phyloP scores from a whole-genome alignment of 2,797 vertebrate species.

The Tenualosa thibaudeaui region DNA sequence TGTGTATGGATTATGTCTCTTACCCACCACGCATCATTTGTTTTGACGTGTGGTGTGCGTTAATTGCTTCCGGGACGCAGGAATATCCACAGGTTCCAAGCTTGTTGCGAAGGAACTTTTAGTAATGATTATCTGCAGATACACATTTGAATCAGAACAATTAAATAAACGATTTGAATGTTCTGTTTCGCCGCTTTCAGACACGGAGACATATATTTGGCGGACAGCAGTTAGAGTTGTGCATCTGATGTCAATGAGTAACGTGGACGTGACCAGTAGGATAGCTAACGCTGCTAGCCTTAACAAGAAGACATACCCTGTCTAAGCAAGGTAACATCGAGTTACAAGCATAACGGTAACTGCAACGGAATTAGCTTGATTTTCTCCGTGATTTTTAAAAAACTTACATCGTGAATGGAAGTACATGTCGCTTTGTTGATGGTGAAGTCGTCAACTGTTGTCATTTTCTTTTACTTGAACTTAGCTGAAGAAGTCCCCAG shows the following conservation, averaged over 20 bases:
- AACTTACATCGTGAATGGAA: neutral
- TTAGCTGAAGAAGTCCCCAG: slow-evolving; percentile 1
- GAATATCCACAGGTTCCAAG: slow-evolving; percentile 48
- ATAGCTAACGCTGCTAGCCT: neutral
- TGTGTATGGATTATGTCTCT: no score
- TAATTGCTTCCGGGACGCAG: slow-evolving; percentile 44
- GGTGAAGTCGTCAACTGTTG: neutral
- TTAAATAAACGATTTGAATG: neutral
- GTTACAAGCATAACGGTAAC: neutral
- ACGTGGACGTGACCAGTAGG: neutral
- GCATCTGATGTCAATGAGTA: neutral
- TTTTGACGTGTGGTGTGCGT: neutral
- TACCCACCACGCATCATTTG: neutral
- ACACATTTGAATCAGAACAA: neutral
- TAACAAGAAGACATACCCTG: neutral
- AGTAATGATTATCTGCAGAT: neutral
- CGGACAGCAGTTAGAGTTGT: neutral
- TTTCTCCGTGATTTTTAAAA: neutral
- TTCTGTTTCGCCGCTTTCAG: neutral
- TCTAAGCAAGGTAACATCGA: neutral
- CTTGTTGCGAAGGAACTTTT: slow-evolving; percentile 35
- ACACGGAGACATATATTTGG: neutral
- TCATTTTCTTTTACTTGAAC: neutral
- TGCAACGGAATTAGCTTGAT: neutral
- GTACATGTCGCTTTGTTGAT: neutral